Conservation (phyloP, 2,888 invertebrate species). For the Drosophila kanekoi region DNA sequence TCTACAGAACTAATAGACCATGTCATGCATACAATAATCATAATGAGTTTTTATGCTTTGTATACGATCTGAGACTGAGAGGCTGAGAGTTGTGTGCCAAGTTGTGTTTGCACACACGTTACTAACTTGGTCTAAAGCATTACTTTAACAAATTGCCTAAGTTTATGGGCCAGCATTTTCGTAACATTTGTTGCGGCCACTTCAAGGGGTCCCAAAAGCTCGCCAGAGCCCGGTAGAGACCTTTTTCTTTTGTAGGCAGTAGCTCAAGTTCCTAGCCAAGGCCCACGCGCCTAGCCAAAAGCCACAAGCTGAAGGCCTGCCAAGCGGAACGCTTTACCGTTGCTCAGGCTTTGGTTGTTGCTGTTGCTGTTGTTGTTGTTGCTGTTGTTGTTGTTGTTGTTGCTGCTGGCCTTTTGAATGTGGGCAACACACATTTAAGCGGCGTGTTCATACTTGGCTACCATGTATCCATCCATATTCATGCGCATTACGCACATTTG, state of each 20-base stretch:
- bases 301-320: slow-evolving; percentile 47
- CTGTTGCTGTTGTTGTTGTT: slow-evolving; percentile 21
- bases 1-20: slow-evolving; percentile 3
- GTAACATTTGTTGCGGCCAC: slow-evolving; percentile 62
- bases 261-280: slow-evolving; percentile 74
- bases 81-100: slow-evolving; percentile 2
- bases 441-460: slow-evolving; percentile 23
- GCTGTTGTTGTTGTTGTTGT: slow-evolving; percentile 13
- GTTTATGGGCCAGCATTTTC: slow-evolving; percentile 69
- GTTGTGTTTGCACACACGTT: slow-evolving; percentile 22
- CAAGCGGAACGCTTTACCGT: slow-evolving; percentile 66
- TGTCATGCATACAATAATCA: slow-evolving; percentile 11
- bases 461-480: slow-evolving; percentile 66
- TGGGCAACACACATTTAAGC: slow-evolving; percentile 44
- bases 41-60: slow-evolving; percentile 11
- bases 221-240: slow-evolving; percentile 24
- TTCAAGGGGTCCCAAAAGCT: slow-evolving; percentile 45
- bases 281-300: slow-evolving; percentile 65
- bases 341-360: slow-evolving; percentile 30
- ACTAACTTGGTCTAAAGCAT: slow-evolving; percentile 45
- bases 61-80: not conserved
- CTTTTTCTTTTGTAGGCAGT: slow-evolving; percentile 57
- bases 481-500: slow-evolving; percentile 79
- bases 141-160: slow-evolving; percentile 51
- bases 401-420: slow-evolving; percentile 35